Evolutionary conservation across 92 coral and sea anemone species (phyloP).

Genomic region (Siderastrea siderea): DNA sequence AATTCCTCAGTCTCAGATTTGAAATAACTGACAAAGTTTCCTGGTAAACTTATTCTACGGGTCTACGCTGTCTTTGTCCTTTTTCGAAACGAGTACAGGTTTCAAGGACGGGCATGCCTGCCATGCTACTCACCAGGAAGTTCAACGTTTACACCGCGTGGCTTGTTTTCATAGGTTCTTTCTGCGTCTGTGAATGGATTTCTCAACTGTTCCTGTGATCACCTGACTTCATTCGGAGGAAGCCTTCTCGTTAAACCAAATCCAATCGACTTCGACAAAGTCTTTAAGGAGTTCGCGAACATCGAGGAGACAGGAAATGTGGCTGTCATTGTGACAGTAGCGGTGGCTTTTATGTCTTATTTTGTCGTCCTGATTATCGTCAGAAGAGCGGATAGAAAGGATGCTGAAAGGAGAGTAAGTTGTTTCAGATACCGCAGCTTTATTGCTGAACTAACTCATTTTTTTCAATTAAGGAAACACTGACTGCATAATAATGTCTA

Average conservation of each 20-base stretch:
- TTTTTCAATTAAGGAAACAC: no score
- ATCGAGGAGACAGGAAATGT: conserved; percentile 47
- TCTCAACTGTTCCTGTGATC: conserved; percentile 62
- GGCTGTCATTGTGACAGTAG: conserved; percentile 50
- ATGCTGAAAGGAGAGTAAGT: conserved; percentile 53
- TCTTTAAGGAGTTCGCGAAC: conserved; percentile 43
- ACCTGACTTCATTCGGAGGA: conserved; percentile 72
- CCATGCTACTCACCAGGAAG: no score
- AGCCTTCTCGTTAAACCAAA: conserved; percentile 61
- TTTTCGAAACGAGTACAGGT: no score
- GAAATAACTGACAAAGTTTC: no score
- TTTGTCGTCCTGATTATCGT: conserved; percentile 20
- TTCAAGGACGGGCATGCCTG: no score
- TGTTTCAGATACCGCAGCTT: no score
- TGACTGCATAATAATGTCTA: no score
- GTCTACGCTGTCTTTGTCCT: no score
- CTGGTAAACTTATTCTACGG: no score
- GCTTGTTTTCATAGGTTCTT: conserved; percentile 46
- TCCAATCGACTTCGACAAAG: conserved; percentile 64
- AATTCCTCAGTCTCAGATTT: no score
- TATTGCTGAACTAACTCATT: no score
- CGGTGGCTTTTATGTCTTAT: conserved; percentile 26
- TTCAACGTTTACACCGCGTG: no score
- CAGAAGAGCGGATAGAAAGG: conserved; percentile 52
- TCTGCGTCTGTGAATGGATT: conserved; percentile 1